phyloP scores from a whole-genome alignment of 2,113 vertebrate species.

The Serinus canaria region DNA sequence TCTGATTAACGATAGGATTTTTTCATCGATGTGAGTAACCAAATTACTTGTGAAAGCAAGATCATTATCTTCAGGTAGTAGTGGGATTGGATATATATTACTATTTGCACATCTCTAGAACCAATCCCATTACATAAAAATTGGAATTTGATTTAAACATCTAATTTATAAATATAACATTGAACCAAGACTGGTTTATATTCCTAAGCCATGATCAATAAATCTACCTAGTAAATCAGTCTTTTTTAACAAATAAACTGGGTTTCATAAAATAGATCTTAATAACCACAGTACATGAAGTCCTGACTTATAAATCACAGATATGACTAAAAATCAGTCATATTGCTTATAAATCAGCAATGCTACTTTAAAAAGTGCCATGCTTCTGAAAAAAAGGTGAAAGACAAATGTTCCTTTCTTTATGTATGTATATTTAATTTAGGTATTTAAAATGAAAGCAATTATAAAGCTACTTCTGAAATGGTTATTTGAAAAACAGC shows the following conservation, averaged over 20 bases:
- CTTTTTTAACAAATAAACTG: conserved; percentile 52
- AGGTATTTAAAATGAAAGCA: conserved; percentile 46
- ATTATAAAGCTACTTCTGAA: conserved; percentile 43
- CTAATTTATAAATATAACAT: conserved; percentile 47
- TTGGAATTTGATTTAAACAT: conserved; percentile 57
- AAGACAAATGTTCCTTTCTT: conserved; percentile 40
- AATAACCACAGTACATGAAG: conserved; percentile 29
- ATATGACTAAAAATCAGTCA: conserved; percentile 33
- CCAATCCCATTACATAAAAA: conserved; percentile 42
- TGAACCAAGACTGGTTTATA: conserved; percentile 24
- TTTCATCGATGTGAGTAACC: background rate
- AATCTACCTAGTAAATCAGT: conserved; percentile 39
- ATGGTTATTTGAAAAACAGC: conserved; percentile 26
- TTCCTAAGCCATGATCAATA: conserved; percentile 53
- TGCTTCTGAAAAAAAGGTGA: background rate
- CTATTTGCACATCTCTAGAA: conserved; percentile 5
- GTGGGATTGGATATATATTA: background rate
- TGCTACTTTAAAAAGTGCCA: conserved; percentile 24
- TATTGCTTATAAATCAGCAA: conserved; percentile 53
- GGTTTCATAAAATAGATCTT: conserved; percentile 45
- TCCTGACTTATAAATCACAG: conserved; percentile 38
- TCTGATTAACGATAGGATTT: conserved; percentile 17
- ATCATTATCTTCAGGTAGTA: conserved; percentile 13
- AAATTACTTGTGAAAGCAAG: conserved; percentile 28
- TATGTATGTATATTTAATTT: conserved; percentile 60